Base-by-base conservation (phyloP, 2,888 invertebrate species). In the Noctua fimbriata region DNA sequence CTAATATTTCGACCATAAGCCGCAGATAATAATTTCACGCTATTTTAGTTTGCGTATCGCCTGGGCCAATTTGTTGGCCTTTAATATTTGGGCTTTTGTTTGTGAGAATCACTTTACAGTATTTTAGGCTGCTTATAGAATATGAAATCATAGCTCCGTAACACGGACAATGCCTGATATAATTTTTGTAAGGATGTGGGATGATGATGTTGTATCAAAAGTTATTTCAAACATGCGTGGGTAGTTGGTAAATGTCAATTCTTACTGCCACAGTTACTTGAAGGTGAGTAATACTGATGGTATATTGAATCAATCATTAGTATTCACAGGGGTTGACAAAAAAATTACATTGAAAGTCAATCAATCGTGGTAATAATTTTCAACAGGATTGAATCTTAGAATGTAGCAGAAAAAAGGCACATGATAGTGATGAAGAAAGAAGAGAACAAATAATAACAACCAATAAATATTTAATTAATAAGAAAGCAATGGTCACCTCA, bases 21-120 rank as follows among this genome's bases (percentile, higher is more conserved):
- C 71, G 44, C 67, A 74, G 44, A 74, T 81, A 63, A 73, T 81
- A 71, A 69, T 69, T 83, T 69, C 49, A 55, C 71, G 84, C 58
- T 73, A 85, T 85, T 80, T 81, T 47, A 74, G 72, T 72, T 58
- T 14, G 36, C 67, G 58, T 71, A 74, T 69, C 76, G 69, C 36
- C 3, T 32, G 12, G 63, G 16, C 1, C 65, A 74, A 85, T 69
- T 71, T 69, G 47, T 60, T n/a, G 66, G 47, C 60, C 21, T 47
- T 65, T 36, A 41, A 36, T 76, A 70, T 73, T 81, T 65, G 2
- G 14, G 21, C 44, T 41, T 66, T 58, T 60, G 47, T 84, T 58
- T 41, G 24, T 47, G 63, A 16, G 9, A 5, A 9, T 12, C 63
- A n/a, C 24, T 76, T 14, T 18, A 6, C 41, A 14, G 9, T 49